Percentiles rank a stretch among this genome's conserved stretches.
Evolutionary conservation across 2,888 invertebrate species (phyloP).

Genomic region (Anodontia alba): DNA sequence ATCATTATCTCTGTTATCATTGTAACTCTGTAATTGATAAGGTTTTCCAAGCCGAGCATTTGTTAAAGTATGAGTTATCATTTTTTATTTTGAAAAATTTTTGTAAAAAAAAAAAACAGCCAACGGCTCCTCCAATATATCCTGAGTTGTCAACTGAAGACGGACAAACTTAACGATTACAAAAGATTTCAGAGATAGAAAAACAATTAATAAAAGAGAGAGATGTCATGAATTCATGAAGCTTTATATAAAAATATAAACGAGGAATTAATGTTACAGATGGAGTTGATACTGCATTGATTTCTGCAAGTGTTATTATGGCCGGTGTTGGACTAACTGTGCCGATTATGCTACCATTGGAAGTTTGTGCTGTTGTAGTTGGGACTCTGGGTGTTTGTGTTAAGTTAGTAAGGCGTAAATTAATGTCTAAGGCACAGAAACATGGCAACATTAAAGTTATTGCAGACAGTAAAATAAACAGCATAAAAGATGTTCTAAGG

Average conservation of each 20-base stretch:
- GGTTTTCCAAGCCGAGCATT: neutral
- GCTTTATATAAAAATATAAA: constrained; percentile 50
- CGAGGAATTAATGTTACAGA: constrained; percentile 40
- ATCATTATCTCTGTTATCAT: neutral
- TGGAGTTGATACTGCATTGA: constrained; percentile 42
- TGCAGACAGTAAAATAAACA: neutral
- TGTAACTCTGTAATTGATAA: neutral
- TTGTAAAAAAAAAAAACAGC: constrained; percentile 41
- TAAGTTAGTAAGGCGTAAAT: neutral
- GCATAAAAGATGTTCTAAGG: too few species aligned
- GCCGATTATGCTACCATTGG: constrained; percentile 32
- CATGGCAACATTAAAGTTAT: neutral
- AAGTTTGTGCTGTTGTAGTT: constrained; percentile 34
- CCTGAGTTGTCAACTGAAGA: constrained; percentile 36
- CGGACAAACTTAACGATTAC: constrained; percentile 48
- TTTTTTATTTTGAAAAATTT: neutral
- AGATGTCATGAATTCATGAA: constrained; percentile 27
- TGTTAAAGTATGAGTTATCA: neutral
- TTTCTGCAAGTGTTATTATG: constrained; percentile 36
- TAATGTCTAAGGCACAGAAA: neutral
- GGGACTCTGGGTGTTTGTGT: constrained; percentile 14
- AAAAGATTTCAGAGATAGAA: constrained; percentile 43
- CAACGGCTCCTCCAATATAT: constrained; percentile 47
- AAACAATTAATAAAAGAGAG: constrained; percentile 21
- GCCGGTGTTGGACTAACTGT: constrained; percentile 22